Evolutionary conservation across 2,797 vertebrate species (phyloP).

Genomic region (Myotis vivesi): DNA sequence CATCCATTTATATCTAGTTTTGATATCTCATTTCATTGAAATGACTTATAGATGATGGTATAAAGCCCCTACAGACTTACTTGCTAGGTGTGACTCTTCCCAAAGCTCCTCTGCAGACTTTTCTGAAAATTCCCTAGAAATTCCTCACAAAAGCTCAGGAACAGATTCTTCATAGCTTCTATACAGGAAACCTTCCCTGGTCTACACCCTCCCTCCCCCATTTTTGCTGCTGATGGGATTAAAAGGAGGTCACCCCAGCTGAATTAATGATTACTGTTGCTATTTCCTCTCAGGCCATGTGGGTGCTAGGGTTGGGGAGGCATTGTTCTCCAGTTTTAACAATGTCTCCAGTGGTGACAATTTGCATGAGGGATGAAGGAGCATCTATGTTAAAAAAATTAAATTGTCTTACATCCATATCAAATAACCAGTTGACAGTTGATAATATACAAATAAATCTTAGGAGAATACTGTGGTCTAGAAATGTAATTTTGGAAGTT

Average conservation of each 20-base stretch:
- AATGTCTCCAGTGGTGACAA: background rate
- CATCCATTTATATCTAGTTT: background rate
- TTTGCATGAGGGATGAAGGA: background rate
- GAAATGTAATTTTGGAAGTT: background rate
- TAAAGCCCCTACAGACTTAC: background rate
- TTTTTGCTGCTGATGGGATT: background rate
- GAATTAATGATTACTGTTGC: background rate
- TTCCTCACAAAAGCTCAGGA: background rate
- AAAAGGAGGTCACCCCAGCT: background rate
- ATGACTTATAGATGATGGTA: background rate
- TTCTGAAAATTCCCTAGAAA: background rate
- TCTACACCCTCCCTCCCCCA: background rate
- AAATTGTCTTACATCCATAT: background rate
- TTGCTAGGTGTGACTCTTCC: background rate
- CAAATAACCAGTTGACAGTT: background rate
- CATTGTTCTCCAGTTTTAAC: background rate
- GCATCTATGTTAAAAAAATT: too few relatives aligned
- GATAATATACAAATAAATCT: background rate
- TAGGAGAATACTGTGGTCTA: background rate
- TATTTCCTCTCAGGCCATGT: background rate
- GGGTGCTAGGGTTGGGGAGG: rapidly evolving
- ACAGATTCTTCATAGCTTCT: background rate
- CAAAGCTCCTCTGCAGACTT: background rate
- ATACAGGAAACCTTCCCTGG: background rate
- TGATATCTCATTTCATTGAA: background rate